These are phyloP conservation scores for Parotia lawesii DNA, from an alignment of 2,113 vertebrate genomes.

Conservation along the genomic window DNA sequence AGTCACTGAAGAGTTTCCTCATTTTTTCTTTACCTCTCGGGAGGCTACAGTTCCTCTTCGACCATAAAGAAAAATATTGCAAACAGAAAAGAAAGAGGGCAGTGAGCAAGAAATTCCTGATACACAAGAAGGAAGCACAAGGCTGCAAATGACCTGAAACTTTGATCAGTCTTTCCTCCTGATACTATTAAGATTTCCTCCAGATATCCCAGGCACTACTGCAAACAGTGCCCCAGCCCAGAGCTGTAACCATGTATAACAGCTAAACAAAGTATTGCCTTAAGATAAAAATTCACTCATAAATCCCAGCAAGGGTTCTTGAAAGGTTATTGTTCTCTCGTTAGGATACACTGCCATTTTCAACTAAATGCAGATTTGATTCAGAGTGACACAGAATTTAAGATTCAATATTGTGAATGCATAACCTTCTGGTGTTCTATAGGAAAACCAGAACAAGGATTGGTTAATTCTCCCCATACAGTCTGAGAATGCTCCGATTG, in stretches of 20 bases:
- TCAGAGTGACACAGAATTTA: neutral
- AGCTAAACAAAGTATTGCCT: slow-evolving; percentile 1
- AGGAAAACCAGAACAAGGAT: neutral
- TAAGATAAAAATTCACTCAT: neutral
- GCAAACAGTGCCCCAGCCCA: neutral
- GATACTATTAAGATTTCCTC: neutral
- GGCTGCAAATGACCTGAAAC: neutral
- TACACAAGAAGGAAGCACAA: neutral
- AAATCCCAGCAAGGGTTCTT: neutral
- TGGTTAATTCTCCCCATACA: neutral
- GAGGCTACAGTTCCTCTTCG: neutral
- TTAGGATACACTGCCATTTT: neutral
- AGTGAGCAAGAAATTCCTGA: neutral
- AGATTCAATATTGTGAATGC: neutral
- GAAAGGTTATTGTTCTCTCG: neutral
- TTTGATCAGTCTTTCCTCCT: neutral
- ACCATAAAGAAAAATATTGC: neutral
- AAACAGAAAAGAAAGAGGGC: neutral
- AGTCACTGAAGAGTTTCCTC: neutral
- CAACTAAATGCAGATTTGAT: neutral
- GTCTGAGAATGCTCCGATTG: neutral
- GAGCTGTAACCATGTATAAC: neutral
- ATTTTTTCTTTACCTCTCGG: neutral
- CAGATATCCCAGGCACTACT: neutral
- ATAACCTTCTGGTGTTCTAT: neutral